Percentiles rank a stretch among this genome's conserved stretches.
These are phyloP conservation scores for Pteruthius melanotis DNA, from an alignment of 2,113 vertebrate genomes.

Conservation along the genomic window DNA sequence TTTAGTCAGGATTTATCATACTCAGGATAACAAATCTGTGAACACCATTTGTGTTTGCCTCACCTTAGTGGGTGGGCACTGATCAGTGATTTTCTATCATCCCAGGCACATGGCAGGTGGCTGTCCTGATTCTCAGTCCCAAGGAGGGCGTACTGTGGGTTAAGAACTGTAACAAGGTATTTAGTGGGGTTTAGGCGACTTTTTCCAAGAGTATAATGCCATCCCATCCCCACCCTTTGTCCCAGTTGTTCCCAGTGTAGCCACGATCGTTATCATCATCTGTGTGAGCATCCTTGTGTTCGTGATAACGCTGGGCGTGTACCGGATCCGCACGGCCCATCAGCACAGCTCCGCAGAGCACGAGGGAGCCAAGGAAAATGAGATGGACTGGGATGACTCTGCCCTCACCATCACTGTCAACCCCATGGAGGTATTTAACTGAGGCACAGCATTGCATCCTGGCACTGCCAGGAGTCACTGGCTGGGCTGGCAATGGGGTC, in stretches of 20 bases:
- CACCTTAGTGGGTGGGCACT: neutral
- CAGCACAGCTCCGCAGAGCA: constrained; percentile 76
- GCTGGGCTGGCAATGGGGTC: neutral
- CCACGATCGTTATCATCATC: constrained; percentile 82
- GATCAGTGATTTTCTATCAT: neutral
- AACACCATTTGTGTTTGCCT: neutral
- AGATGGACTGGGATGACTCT: constrained; percentile 88
- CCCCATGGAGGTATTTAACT: constrained; percentile 88
- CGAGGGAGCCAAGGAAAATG: constrained; percentile 76
- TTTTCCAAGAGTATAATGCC: neutral
- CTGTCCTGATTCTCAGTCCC: neutral
- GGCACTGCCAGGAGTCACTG: neutral
- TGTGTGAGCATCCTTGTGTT: constrained; percentile 87
- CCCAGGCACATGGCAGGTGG: neutral
- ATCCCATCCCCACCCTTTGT: neutral
- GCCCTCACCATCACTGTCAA: constrained; percentile 93
- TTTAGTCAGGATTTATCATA: neutral
- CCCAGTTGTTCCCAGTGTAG: constrained; percentile 86
- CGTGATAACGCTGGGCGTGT: constrained; percentile 84
- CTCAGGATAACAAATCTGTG: neutral
- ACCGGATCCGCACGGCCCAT: constrained; percentile 81
- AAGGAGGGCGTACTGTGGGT: neutral
- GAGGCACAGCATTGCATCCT: neutral
- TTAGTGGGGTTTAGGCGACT: neutral
- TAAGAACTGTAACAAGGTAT: neutral